Conservation (phyloP, 2,888 invertebrate species). For the Cryptocheilus praepositus region DNA sequence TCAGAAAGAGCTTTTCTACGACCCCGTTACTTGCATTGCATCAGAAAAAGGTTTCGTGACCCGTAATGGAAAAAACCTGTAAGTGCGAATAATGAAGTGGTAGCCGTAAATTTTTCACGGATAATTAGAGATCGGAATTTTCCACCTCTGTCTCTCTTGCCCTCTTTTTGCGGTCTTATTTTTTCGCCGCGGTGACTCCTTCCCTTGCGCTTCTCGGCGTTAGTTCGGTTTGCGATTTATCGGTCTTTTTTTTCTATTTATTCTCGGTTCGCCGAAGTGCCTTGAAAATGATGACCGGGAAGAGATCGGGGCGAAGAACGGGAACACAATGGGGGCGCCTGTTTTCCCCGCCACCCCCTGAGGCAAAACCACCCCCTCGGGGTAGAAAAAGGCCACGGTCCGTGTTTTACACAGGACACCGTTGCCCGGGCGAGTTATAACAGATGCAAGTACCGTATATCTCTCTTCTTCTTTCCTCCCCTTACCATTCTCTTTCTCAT, state of each 20-base stretch:
- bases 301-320: conserved; percentile 19
- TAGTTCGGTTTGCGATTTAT: conserved; percentile 60
- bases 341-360: neutral
- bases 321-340: conserved; percentile 35
- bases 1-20: no score
- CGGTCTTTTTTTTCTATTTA: conserved; percentile 53
- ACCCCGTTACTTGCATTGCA: no score
- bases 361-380: conserved; percentile 35
- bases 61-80: conserved; percentile 51
- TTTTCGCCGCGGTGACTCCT: conserved; percentile 4
- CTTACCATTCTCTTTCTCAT: conserved; percentile 19
- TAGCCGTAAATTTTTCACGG: conserved; percentile 60
- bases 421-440: conserved; percentile 45
- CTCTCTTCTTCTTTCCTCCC: conserved; percentile 32
- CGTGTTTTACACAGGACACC: conserved; percentile 56
- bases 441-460: conserved; percentile 64
- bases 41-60: conserved; percentile 11
- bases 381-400: conserved; percentile 45
- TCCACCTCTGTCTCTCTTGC: conserved; percentile 7
- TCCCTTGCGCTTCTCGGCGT: conserved; percentile 14
- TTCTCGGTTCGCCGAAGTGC: conserved; percentile 15
- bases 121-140: conserved; percentile 46
- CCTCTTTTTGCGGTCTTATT: neutral
- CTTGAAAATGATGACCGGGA: conserved; percentile 19
- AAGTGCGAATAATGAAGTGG: conserved; percentile 32